A percentile compares a stretch with the other conserved stretches of the same genome.
Evolutionary conservation across 2,797 vertebrate species (phyloP).

Genomic region (Catamblyrhynchus diadema): DNA sequence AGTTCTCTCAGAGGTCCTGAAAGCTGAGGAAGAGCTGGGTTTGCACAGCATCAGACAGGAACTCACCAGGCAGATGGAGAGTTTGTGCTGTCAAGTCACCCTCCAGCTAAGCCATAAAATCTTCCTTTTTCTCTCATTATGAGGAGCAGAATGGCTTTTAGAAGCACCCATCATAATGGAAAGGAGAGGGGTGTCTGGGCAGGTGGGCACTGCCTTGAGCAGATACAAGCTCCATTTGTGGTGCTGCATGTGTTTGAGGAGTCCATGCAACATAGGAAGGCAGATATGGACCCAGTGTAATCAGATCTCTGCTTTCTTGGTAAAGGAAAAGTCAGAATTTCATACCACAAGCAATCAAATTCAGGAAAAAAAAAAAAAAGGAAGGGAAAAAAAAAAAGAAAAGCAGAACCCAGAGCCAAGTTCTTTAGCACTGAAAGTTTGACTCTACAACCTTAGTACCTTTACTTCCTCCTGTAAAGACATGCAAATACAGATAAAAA

Average conservation of each 20-base stretch:
- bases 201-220: not conserved
- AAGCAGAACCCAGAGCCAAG: not conserved
- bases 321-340: not conserved
- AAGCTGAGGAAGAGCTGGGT: not conserved
- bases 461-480: not conserved
- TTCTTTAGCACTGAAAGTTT: not conserved
- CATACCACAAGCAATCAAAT: not conserved
- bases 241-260: not conserved
- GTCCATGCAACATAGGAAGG: not conserved
- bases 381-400: not conserved
- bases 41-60: not conserved
- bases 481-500: conserved; percentile 16
- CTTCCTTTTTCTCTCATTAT: not conserved
- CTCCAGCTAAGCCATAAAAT: not conserved
- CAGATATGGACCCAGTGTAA: not conserved
- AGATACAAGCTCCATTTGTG: not conserved
- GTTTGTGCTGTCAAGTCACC: not conserved
- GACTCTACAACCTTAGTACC: not conserved
- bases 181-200: not conserved
- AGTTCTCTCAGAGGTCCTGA: not conserved
- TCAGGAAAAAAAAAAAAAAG: not conserved
- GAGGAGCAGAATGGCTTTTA: not conserved
- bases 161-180: not conserved
- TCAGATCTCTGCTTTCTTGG: not conserved
- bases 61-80: not conserved